phyloP scores from a whole-genome alignment of 1,140 invertebrate genomes.

The Drosophila burlai region DNA sequence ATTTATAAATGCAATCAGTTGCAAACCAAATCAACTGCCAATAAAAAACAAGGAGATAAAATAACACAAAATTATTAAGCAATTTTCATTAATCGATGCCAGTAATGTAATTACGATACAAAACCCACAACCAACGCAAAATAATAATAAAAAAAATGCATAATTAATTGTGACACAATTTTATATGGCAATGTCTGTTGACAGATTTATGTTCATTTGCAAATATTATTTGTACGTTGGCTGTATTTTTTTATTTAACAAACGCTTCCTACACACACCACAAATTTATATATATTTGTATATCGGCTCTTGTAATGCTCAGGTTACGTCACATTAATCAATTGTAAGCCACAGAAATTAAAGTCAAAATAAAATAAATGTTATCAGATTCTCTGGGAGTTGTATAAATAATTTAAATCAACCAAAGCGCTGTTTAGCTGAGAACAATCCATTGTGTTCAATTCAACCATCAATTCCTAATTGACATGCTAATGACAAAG shows the following conservation, averaged over 20 bases:
- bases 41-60: conserved; percentile 26
- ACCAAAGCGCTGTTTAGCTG: not conserved
- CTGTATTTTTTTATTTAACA: conserved; percentile 23
- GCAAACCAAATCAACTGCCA: conserved; percentile 36
- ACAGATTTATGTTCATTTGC: conserved; percentile 78
- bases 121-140: conserved; percentile 31
- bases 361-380: conserved; percentile 1
- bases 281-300: conserved; percentile 14
- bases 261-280: conserved; percentile 10
- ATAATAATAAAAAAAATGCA: conserved; percentile 18
- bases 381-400: not conserved
- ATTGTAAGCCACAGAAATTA: conserved; percentile 7
- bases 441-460: conserved; percentile 11
- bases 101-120: conserved; percentile 58
- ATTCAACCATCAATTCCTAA: conserved; percentile 33
- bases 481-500: conserved; percentile 23
- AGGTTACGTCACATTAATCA: conserved; percentile 49
- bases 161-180: conserved; percentile 78
- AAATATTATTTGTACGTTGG: conserved; percentile 48
- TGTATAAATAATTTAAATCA: not conserved
- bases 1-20: conserved; percentile 40
- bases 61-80: conserved; percentile 48
- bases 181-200: conserved; percentile 72
- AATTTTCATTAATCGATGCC: conserved; percentile 55
- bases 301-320: conserved; percentile 44